Evolutionary conservation across 2,113 vertebrate genomes (phyloP).

Genomic region (Panthera leo): DNA sequence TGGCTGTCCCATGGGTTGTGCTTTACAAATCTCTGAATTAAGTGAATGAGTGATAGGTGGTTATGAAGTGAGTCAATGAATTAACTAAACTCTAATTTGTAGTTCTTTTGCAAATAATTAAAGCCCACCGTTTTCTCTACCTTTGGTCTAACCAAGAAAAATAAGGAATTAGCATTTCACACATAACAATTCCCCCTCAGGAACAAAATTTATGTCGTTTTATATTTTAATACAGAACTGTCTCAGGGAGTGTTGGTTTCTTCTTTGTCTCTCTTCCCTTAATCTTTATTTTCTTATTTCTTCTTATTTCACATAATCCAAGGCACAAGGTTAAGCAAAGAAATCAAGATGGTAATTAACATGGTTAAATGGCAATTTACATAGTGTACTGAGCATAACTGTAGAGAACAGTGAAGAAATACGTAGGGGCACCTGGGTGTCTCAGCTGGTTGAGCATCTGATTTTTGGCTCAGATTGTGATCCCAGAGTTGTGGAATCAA

Average conservation of each 20-base stretch:
- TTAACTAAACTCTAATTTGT: background rate
- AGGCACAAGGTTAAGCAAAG: background rate
- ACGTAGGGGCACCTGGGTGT: background rate
- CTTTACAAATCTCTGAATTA: constrained; percentile 14
- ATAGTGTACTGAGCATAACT: background rate
- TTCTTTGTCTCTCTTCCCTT: constrained; percentile 14
- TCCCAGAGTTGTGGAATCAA: too few relatives aligned
- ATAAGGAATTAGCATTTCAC: background rate
- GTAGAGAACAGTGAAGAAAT: background rate
- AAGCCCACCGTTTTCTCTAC: background rate
- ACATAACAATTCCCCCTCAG: background rate
- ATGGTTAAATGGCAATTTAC: background rate
- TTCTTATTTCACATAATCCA: background rate
- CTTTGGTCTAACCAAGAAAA: background rate
- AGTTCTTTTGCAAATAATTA: constrained; percentile 8
- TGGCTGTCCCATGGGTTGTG: background rate
- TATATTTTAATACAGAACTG: background rate
- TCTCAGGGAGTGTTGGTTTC: background rate
- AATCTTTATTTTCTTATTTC: constrained; percentile 8
- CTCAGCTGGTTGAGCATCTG: too few relatives aligned
- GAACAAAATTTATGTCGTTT: constrained; percentile 38
- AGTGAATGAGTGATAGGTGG: background rate
- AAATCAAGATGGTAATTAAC: constrained; percentile 15
- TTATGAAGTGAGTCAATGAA: background rate
- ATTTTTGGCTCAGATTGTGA: too few relatives aligned